phyloP scores from a whole-genome alignment of 2,113 vertebrate species.

The Thryonomys swinderianus region DNA sequence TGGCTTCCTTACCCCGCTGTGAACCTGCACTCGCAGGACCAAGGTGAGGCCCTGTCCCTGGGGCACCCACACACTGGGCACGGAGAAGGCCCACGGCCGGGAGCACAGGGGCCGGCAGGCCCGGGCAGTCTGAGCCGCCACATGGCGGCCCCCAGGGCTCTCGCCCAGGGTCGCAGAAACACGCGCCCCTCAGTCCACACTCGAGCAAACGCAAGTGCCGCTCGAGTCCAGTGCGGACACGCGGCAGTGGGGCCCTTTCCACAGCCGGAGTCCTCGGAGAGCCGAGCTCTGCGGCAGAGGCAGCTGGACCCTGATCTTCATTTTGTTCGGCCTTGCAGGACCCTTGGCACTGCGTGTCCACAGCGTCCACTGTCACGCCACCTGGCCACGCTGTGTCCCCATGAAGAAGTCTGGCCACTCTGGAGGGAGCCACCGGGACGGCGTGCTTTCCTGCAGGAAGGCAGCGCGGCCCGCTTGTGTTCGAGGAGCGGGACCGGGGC shows the following conservation, averaged over 20 bases:
- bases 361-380: not conserved
- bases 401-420: too few species aligned
- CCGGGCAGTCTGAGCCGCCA: rapidly evolving
- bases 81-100: too few species aligned
- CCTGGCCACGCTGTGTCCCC: rapidly evolving
- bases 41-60: rapidly evolving
- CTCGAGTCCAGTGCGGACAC: too few species aligned
- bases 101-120: too few species aligned
- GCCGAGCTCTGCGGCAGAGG: not conserved
- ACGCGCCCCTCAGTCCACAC: rapidly evolving
- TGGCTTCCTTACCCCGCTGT: rapidly evolving
- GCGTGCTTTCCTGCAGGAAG: not conserved
- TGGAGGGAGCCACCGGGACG: rapidly evolving
- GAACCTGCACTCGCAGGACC: rapidly evolving
- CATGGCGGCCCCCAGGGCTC: rapidly evolving
- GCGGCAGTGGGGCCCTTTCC: not conserved
- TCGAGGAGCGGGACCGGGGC: rapidly evolving
- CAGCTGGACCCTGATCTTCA: rapidly evolving
- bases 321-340: rapidly evolving
- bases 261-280: not conserved
- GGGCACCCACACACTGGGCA: rapidly evolving
- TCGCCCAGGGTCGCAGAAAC: rapidly evolving
- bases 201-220: not conserved
- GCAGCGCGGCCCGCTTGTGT: not conserved
- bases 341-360: rapidly evolving